Evolutionary conservation across 2,797 vertebrate genomes (phyloP).

Genomic region (Helicolenus hilgendorfi): DNA sequence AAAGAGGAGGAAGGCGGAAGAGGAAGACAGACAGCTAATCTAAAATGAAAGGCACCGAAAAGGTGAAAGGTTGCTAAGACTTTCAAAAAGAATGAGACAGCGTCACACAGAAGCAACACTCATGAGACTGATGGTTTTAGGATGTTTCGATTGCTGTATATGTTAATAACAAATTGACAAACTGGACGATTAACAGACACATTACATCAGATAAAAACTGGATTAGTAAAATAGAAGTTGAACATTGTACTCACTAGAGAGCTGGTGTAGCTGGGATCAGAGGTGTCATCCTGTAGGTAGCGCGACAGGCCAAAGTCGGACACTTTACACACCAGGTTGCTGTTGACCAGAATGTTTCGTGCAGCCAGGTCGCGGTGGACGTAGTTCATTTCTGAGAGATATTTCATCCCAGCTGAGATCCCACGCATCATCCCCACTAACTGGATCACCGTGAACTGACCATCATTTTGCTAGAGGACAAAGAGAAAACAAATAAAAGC

Average conservation of each 20-base stretch:
- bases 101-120: slow-evolving; percentile 39
- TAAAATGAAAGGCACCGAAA: slow-evolving; percentile 65
- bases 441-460: slow-evolving; percentile 99
- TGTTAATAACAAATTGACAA: slow-evolving; percentile 9
- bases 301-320: slow-evolving; percentile 98
- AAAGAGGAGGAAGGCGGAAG: slow-evolving; percentile 45
- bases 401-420: slow-evolving; percentile 98
- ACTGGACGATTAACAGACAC: background rate
- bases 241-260: slow-evolving; percentile 92
- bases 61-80: slow-evolving; percentile 68
- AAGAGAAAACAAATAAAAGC: slow-evolving; percentile 26
- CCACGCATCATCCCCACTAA: slow-evolving; percentile 98
- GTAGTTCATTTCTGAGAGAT: slow-evolving; percentile 98
- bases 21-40: slow-evolving; percentile 68
- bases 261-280: slow-evolving; percentile 98
- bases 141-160: background rate
- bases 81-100: slow-evolving; percentile 59
- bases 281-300: slow-evolving; percentile 98
- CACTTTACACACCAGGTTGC: slow-evolving; percentile 99
- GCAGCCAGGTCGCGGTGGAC: slow-evolving; percentile 98
- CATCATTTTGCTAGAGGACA: slow-evolving; percentile 95
- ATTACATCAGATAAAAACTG: background rate
- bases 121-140: slow-evolving; percentile 31
- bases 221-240: background rate
- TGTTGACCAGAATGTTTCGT: slow-evolving; percentile 98